Evolutionary conservation across 2,113 vertebrate genomes (phyloP).

Genomic region (Amblyopsis rosae): DNA sequence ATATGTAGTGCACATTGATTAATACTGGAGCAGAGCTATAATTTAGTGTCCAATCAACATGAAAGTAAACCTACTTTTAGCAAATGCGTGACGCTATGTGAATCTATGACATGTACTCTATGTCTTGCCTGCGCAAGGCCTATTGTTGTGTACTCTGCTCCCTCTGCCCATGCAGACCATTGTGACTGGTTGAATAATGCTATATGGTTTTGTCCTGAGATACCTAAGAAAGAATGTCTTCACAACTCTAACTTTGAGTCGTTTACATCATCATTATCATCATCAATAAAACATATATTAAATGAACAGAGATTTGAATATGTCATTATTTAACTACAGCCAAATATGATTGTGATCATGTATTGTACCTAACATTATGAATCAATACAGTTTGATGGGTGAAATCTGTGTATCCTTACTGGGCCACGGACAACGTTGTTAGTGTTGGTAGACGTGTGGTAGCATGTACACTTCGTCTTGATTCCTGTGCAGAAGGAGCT

Average conservation of each 20-base stretch:
- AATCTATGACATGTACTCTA: too few species aligned
- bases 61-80: too few species aligned
- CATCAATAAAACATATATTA: neutral
- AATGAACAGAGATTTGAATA: neutral
- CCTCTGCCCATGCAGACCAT: too few species aligned
- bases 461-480: slow-evolving; percentile 18
- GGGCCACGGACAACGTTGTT: slow-evolving; percentile 1
- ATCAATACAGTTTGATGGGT: too few species aligned
- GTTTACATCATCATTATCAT: neutral
- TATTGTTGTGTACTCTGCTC: too few species aligned
- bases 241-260: neutral
- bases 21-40: too few species aligned
- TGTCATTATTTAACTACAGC: neutral
- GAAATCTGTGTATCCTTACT: neutral
- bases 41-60: too few species aligned
- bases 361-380: neutral
- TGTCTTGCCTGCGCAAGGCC: too few species aligned
- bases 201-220: too few species aligned
- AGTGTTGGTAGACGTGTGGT: slow-evolving; percentile 2
- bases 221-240: neutral
- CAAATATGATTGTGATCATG: neutral
- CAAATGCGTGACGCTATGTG: too few species aligned
- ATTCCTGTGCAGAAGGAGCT: slow-evolving; percentile 29
- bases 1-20: too few species aligned
- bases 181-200: too few species aligned